Percentiles rank a stretch among this genome's conserved stretches.
These are phyloP conservation scores for Andrena praecox DNA, from an alignment of 2,888 invertebrate genomes.

Conservation along the genomic window DNA sequence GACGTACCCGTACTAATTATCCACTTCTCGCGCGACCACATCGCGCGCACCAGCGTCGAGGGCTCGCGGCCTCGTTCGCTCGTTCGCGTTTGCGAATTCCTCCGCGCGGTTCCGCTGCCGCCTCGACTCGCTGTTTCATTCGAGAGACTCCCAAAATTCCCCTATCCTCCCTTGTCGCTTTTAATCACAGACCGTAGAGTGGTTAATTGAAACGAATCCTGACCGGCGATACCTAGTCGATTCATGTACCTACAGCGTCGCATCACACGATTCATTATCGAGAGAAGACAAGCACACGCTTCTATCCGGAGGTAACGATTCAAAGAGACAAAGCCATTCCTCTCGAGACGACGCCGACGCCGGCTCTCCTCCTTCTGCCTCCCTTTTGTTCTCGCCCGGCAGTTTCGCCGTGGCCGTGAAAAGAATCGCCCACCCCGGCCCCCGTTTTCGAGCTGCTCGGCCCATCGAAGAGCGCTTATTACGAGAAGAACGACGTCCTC, in stretches of 20 bases:
- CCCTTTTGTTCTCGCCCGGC: not conserved
- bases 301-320: not conserved
- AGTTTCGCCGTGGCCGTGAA: not conserved
- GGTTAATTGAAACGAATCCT: not conserved
- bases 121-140: not conserved
- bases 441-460: not conserved
- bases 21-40: constrained; percentile 68
- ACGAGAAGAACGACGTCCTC: not conserved
- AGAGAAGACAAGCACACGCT: not conserved
- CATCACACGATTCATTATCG: not conserved
- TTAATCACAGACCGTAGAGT: not conserved
- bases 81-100: constrained; percentile 9
- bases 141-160: not conserved
- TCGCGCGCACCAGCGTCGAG: constrained; percentile 22
- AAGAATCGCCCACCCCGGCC: not conserved
- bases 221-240: not conserved
- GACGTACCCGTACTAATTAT: constrained; percentile 75
- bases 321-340: not conserved
- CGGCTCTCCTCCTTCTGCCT: too few species aligned
- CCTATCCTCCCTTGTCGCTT: not conserved
- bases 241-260: too few species aligned
- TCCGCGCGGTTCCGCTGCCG: not conserved
- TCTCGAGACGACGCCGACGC: not conserved
- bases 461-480: constrained; percentile 15
- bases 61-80: not conserved